These are phyloP conservation scores for Microchirus variegatus DNA, from an alignment of 2,797 vertebrate genomes.

Conservation along the genomic window DNA sequence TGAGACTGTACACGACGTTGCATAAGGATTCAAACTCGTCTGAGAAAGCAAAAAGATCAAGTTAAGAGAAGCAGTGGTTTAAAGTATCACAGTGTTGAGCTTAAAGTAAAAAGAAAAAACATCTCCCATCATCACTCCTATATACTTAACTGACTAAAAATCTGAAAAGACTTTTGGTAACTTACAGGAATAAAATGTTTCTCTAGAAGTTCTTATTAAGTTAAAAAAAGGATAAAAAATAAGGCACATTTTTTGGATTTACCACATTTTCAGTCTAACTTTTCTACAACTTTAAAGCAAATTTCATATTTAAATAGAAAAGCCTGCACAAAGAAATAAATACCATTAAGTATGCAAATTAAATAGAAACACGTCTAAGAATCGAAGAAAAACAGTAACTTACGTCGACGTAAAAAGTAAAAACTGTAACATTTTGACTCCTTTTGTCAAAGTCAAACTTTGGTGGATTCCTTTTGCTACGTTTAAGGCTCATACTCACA, in stretches of 20 bases:
- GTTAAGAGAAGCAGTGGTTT: constrained; percentile 48
- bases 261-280: constrained; percentile 8
- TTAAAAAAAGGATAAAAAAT: constrained; percentile 23
- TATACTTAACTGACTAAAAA: constrained; percentile 1
- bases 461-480: constrained; percentile 1
- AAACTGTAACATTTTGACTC: not conserved
- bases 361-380: constrained; percentile 30
- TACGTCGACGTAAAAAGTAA: constrained; percentile 6
- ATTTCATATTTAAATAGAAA: constrained; percentile 28
- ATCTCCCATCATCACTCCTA: not conserved
- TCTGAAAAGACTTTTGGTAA: constrained; percentile 5
- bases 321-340: constrained; percentile 28
- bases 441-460: constrained; percentile 3
- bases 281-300: constrained; percentile 6
- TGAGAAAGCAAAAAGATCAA: constrained; percentile 13
- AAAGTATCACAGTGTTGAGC: constrained; percentile 38
- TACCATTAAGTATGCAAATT: constrained; percentile 21
- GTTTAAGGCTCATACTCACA: constrained; percentile 3
- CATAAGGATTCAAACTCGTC: constrained; percentile 19
- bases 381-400: not conserved
- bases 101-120: too few relatives aligned
- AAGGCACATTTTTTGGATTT: constrained; percentile 62
- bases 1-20: constrained; percentile 21
- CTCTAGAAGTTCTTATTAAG: constrained; percentile 2
- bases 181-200: not conserved